Evolutionary conservation across 2,797 vertebrate species (phyloP), one percentile per base, ranked within the genome.

Genomic region (Glyptemys insculpta): DNA sequence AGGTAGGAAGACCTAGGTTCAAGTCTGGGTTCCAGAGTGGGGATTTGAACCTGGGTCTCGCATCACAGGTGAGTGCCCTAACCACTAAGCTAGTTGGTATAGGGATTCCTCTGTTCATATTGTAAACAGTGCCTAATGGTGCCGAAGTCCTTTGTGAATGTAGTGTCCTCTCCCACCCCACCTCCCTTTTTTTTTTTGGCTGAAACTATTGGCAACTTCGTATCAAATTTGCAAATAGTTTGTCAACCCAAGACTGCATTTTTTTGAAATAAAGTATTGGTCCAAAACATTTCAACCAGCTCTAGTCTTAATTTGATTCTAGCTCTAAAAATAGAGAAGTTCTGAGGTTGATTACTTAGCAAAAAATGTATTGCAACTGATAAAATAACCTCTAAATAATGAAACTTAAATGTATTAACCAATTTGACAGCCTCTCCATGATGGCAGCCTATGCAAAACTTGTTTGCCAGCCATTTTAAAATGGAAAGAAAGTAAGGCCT

Each of bases 121-220:
- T 65, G 34, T 65, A n/a, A 65, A n/a, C 16, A 19, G 34, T 65
- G 34, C 16, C 34, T 65, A 65, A n/a, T 18, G 16, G 34, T 65
- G 62, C 34, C 16, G 19, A 65, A n/a, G 8, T 65, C 62, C 4
- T n/a, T n/a, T n/a, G 34, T 15, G 37, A 23, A 62, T 82, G n/a
- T 49, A 52, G 2, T 6, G 11, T 2, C 27, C 41, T 83, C 44
- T 0, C 18, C 12, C 9, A 8, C 5, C 1, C 4, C 23, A 18
- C 7, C 14, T 25, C 31, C 59, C 14, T 34, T 12, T n/a, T 65
- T n/a, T 65, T 65, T 62, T 65, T n/a, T n/a, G 15, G 34, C 62
- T n/a, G 62, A 65, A 65, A 65, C 62, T 65, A 65, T 65, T 65
- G 34, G 34, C 62, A 65, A 18, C 37, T 65, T 65, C 34, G 5